Conservation (phyloP, 1,140 invertebrate species). For the Spodoptera litura region DNA sequence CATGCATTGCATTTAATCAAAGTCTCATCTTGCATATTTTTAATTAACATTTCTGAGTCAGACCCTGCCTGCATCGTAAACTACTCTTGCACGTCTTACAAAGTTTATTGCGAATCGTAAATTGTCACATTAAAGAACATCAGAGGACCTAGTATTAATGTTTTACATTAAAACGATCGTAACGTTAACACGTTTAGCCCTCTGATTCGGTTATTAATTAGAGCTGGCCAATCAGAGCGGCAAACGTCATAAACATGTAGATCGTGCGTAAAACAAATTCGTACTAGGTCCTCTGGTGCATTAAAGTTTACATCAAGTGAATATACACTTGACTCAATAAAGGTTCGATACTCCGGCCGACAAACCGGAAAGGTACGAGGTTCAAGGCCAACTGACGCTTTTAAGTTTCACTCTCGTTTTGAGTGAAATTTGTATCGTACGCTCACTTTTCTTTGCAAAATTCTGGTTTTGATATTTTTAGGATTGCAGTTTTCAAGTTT, state of each 20-base stretch:
- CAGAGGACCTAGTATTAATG: not conserved
- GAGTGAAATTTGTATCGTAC: not conserved
- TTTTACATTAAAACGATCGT: too few species aligned
- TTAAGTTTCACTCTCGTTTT: constrained; percentile 34
- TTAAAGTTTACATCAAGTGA: not conserved
- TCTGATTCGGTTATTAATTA: too few species aligned
- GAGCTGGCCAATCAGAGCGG: too few species aligned
- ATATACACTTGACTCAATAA: constrained; percentile 43
- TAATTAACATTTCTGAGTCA: constrained; percentile 1
- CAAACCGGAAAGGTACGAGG: constrained; percentile 40
- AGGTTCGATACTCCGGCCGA: constrained; percentile 39
- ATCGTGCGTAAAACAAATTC: too few species aligned
- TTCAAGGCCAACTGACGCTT: constrained; percentile 23
- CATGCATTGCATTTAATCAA: constrained; percentile 23
- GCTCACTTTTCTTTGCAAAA: constrained; percentile 7
- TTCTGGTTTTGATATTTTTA: not conserved
- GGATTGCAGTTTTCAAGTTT: not conserved
- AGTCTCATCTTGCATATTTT: constrained; percentile 27
- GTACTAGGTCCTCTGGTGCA: too few species aligned
- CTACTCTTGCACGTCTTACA: not conserved
- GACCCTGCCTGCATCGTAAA: not conserved
- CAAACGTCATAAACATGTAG: too few species aligned
- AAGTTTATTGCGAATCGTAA: constrained; percentile 21
- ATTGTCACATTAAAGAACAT: constrained; percentile 28
- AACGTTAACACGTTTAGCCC: too few species aligned